phyloP scores from a whole-genome alignment of 2,888 invertebrate species.

The Rhorus exstirpatorius region DNA sequence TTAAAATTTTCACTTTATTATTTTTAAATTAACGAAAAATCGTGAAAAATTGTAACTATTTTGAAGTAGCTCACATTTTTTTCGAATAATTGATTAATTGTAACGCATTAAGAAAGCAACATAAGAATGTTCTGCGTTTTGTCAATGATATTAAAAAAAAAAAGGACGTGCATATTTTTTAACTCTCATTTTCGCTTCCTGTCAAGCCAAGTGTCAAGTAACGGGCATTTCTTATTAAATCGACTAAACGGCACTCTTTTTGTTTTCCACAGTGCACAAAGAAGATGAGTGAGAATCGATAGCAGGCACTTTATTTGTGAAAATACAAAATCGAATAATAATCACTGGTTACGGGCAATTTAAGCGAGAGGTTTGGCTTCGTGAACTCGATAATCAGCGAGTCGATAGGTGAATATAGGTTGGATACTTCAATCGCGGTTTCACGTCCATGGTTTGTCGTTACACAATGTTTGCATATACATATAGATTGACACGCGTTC shows the following conservation, averaged over 20 bases:
- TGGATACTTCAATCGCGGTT: slow-evolving; percentile 43
- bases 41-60: no score
- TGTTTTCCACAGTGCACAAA: not conserved
- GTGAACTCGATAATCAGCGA: slow-evolving; percentile 58
- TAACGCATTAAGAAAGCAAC: no score
- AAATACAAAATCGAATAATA: slow-evolving; percentile 35
- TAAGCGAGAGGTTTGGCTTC: slow-evolving; percentile 48
- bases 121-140: no score
- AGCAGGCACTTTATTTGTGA: not conserved
- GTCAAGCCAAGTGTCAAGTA: no score
- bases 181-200: no score
- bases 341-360: slow-evolving; percentile 34
- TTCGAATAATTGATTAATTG: no score
- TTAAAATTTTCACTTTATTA: no score
- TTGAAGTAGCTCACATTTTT: no score
- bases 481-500: slow-evolving; percentile 8
- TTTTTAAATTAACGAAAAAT: no score
- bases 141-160: no score
- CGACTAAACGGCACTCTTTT: not conserved
- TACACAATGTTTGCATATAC: slow-evolving; percentile 42
- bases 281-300: not conserved
- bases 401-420: slow-evolving; percentile 43
- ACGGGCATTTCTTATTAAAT: no score
- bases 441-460: slow-evolving; percentile 53
- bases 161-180: no score